Percentiles rank a stretch among this genome's conserved stretches.
Evolutionary conservation across 2,888 invertebrate genomes (phyloP).

Genomic region (Trachelus tabidus): DNA sequence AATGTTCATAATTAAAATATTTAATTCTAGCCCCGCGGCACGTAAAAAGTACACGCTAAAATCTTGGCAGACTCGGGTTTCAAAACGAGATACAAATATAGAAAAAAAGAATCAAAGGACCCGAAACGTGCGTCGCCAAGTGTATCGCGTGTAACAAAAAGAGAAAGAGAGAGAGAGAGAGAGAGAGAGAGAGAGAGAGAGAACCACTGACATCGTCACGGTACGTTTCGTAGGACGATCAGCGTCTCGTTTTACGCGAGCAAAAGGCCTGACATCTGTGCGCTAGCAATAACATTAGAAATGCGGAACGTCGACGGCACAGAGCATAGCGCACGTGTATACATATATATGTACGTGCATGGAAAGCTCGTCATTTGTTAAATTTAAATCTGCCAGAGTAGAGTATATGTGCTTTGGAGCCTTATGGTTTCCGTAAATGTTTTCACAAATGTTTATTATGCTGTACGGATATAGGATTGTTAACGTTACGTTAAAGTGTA

Average conservation of each 20-base stretch:
- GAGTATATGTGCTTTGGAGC: not conserved
- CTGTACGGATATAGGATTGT: not conserved
- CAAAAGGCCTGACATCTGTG: not conserved
- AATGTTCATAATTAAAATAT: not conserved
- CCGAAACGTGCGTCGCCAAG: not conserved
- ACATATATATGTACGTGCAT: not conserved
- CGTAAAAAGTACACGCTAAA: not conserved
- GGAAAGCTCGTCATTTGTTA: conserved; percentile 1
- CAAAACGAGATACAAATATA: not conserved
- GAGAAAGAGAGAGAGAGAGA: conserved; percentile 12
- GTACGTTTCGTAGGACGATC: not conserved
- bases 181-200: conserved; percentile 20
- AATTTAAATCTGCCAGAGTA: not conserved
- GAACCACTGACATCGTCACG: not conserved
- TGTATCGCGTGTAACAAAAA: not conserved
- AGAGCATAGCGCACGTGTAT: not conserved
- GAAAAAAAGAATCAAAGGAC: not conserved
- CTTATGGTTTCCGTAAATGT: not conserved
- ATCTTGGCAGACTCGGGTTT: not conserved
- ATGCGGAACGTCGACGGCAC: not conserved
- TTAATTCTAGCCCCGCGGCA: not conserved
- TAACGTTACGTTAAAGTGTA: not conserved
- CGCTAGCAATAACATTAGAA: not conserved
- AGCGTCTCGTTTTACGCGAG: not conserved
- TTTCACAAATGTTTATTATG: not conserved